Percentiles rank a stretch among this genome's conserved stretches.
phyloP scores from a whole-genome alignment of 1,140 invertebrate species.

The Plectrocnemia conspersa region DNA sequence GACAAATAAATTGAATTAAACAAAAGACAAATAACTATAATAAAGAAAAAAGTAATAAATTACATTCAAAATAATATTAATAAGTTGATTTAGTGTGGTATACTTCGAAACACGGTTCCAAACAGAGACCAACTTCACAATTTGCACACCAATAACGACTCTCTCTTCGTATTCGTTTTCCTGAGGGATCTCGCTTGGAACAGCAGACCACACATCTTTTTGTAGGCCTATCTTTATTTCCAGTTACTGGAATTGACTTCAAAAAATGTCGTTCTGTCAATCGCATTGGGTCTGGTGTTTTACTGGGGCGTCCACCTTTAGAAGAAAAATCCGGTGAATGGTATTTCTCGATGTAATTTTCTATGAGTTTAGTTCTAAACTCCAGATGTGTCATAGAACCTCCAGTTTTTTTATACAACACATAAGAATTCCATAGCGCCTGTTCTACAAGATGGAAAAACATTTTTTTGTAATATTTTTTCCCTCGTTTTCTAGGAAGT shows the following conservation, averaged over 20 bases:
- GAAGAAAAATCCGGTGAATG: background rate
- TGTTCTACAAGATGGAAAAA: background rate
- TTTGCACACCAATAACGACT: conserved; percentile 1
- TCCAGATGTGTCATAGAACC: background rate
- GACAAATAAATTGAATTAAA: too few species aligned
- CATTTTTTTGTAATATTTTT: conserved; percentile 10
- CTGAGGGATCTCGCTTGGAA: conserved; percentile 1
- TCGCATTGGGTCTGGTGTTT: conserved; percentile 3
- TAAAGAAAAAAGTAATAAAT: too few species aligned
- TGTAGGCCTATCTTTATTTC: conserved; percentile 5
- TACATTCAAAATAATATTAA: too few species aligned
- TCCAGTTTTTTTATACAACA: conserved; percentile 3
- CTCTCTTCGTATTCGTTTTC: conserved; percentile 3
- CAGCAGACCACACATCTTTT: conserved; percentile 8
- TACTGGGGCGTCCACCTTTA: conserved; percentile 12
- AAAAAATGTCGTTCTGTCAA: conserved; percentile 4
- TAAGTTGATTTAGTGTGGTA: conserved; percentile 8
- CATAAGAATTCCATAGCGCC: conserved; percentile 1
- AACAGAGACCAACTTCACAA: conserved; percentile 9
- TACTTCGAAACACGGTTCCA: conserved; percentile 3
- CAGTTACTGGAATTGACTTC: conserved; percentile 1
- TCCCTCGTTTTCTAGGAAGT: conserved; percentile 1
- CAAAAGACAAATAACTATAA: too few species aligned
- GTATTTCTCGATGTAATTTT: background rate
- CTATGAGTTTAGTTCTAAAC: background rate